Evolutionary conservation across 2,888 invertebrate species (phyloP), one percentile per base, ranked within the genome.

Genomic region (Piscicola geometra): DNA sequence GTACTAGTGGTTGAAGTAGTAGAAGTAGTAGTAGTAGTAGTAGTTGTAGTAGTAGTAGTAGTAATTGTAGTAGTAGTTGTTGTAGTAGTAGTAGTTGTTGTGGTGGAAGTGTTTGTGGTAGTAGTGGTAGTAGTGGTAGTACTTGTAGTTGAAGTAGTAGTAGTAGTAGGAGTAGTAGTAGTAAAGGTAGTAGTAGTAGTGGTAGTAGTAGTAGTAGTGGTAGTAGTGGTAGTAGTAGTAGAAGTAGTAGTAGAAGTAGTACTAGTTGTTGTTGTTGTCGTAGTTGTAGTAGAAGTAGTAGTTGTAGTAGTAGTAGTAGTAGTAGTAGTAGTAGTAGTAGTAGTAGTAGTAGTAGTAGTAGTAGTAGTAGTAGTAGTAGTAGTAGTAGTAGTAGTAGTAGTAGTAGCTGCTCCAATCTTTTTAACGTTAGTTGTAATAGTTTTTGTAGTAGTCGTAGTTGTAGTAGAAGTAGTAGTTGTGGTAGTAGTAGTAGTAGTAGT

Each of bases 281-380:
- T 52, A 69, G 36, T 69, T n/a, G 67, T 67, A 67, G 35, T 67
- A 67, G 67, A n/a, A 67, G 67, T 35, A 67, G 67, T 9, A 67
- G 67, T 35, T 28, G 67, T 35, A 67, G 67, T 67, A 67, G 35
- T 67, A 67, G 35, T 67, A 67, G 67, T 67, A 67, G 67, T 67
- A 67, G 67, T 67, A 67, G 67, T 67, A 67, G 67, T 67, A 67
- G 67, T 35, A 67, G 67, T 35, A 67, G 67, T 35, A 67, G 67
- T 67, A 67, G 67, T 67, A 67, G 67, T 67, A 67, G 67, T 35
- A 67, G 67, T 67, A 67, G 67, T 35, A 67, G 67, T 67, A 67
- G 67, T 67, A 67, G 67, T 35, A 67, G 67, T 67, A 33, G 67
- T 67, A 33, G 67, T 67, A 33, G 67, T 67, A 56, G 60, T 56